Conservation (phyloP, 1,140 invertebrate species). For the Pogonognathellus flavescens region DNA sequence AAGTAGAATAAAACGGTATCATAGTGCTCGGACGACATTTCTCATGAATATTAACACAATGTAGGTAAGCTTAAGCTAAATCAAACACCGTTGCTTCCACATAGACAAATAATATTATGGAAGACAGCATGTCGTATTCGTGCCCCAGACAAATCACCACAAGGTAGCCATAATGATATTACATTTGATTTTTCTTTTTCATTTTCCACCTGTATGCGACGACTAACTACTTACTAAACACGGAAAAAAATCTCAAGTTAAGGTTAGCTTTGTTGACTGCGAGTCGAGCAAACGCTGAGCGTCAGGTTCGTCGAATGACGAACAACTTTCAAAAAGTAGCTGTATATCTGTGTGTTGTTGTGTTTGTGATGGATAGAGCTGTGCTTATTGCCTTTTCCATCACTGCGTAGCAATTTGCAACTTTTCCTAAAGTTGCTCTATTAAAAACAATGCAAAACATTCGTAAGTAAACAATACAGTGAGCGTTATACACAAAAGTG, state of each 20-base stretch:
- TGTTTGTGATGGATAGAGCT: neutral
- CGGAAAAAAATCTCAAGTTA: neutral
- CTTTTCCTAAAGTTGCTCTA: constrained; percentile 46
- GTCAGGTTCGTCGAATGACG: constrained; percentile 26
- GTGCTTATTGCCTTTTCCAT: neutral
- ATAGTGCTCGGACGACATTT: constrained; percentile 28
- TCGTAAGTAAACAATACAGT: constrained; percentile 4
- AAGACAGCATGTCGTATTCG: constrained; percentile 15
- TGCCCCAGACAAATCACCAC: constrained; percentile 8
- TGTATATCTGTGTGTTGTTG: constrained; percentile 7
- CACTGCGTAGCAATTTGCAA: neutral
- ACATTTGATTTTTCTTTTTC: neutral
- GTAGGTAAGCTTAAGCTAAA: too few species aligned
- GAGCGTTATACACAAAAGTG: constrained; percentile 19
- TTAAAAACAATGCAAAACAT: neutral
- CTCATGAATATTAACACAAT: constrained; percentile 5
- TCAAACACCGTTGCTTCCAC: too few species aligned
- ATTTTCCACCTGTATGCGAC: constrained; percentile 32
- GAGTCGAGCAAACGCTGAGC: constrained; percentile 27
- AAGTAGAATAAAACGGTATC: constrained; percentile 31
- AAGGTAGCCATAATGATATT: neutral
- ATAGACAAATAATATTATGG: neutral
- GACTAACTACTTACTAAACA: neutral
- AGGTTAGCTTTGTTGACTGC: constrained; percentile 1
- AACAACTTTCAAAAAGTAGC: constrained; percentile 44